Evolutionary conservation across 2,888 invertebrate species (phyloP), one percentile per base, ranked within the genome.

Genomic region (Volucella inflata): DNA sequence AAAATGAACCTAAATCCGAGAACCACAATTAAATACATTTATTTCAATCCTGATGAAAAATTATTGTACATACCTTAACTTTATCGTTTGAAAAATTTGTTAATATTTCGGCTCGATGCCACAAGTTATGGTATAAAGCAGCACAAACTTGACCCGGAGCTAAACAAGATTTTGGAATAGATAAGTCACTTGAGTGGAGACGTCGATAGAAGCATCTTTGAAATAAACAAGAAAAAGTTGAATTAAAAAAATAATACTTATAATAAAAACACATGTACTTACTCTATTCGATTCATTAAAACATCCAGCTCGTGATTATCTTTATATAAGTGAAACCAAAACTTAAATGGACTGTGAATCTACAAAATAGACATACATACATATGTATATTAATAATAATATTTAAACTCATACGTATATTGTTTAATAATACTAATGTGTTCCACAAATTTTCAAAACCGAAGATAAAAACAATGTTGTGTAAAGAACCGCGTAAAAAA

Each of bases 21-120:
- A n/a, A 36, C 36, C 14, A 36, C 50, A 53, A 3, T 9, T 38
- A 55, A 2, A 10, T 71, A 60, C 14, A 51, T 42, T 64, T n/a
- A 2, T 16, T 53, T 44, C 6, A n/a, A 8, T 55, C 8, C 17
- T 55, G 21, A 38, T 17, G 10, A 40, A 8, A 2, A 50, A 38
- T 9, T 6, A 10, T 1, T 50, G n/a, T n/a, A n/a, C n/a, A n/a
- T 85, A 89, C 91, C 87, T 91, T 90, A 4, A 90, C 79, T 17
- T 87, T 88, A 16, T 87, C 87, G 2, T 81, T 82, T 11, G 57
- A 79, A 0, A 87, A 83, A 42, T 87, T 76, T 1, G 88, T 72
- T 1, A 91, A 17, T 4, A 91, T 88, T 85, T 89, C 88, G 0
- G 89, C 91, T 4, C 91, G 90, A 65, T 90, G 89, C 91, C 91